These are phyloP conservation scores for Boloria selene DNA, from an alignment of 2,888 invertebrate genomes.

Conservation along the genomic window DNA sequence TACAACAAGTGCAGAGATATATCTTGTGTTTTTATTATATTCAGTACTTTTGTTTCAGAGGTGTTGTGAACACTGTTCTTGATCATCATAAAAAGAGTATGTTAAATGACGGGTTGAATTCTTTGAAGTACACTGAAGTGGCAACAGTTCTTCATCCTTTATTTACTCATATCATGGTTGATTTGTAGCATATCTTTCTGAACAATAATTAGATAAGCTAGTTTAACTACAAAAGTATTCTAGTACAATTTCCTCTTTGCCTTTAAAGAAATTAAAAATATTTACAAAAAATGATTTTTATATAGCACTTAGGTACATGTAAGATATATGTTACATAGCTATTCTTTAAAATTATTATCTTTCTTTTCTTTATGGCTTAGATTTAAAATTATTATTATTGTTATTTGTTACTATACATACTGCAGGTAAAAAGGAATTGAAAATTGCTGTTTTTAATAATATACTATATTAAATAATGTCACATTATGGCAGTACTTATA, in stretches of 20 bases:
- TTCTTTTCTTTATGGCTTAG: too few species aligned
- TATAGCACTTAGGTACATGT: too few species aligned
- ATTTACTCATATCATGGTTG: slow-evolving; percentile 85
- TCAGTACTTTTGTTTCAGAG: slow-evolving; percentile 57
- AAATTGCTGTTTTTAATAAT: too few species aligned
- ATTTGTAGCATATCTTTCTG: slow-evolving; percentile 58
- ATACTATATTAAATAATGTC: too few species aligned
- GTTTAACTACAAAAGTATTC: neutral
- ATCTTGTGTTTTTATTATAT: neutral
- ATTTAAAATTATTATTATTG: too few species aligned
- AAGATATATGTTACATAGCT: too few species aligned
- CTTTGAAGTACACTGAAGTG: slow-evolving; percentile 80
- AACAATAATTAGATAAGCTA: slow-evolving; percentile 5
- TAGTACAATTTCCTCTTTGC: slow-evolving; percentile 3
- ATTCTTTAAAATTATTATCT: too few species aligned
- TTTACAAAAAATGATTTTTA: too few species aligned
- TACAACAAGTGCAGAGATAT: neutral
- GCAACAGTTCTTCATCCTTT: slow-evolving; percentile 81
- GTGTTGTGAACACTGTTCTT: slow-evolving; percentile 72
- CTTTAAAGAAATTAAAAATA: neutral
- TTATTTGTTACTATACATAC: too few species aligned
- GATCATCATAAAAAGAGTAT: slow-evolving; percentile 75
- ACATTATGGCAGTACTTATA: neutral
- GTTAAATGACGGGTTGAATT: slow-evolving; percentile 84
- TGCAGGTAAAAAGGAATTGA: too few species aligned